Percentiles rank a stretch among this genome's conserved stretches.
These are phyloP conservation scores for Coenonympha arcania DNA, from an alignment of 2,888 invertebrate genomes.

Conservation along the genomic window DNA sequence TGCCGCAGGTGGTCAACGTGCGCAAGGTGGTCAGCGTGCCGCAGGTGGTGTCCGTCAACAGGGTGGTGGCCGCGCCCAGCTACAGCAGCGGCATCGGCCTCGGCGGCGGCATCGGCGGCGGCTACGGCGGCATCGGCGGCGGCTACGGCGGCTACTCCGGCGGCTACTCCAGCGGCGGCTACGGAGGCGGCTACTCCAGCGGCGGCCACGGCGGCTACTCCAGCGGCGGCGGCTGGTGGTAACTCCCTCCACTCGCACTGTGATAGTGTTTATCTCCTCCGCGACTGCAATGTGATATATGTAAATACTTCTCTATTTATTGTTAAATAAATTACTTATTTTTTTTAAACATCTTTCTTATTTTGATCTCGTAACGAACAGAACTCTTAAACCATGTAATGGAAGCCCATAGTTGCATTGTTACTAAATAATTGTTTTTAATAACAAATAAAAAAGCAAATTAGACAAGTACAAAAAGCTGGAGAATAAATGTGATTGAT, in stretches of 20 bases:
- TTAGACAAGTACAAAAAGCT: too few species aligned
- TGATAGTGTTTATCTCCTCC: background rate
- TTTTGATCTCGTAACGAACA: too few species aligned
- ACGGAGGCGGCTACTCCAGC: slow-evolving; percentile 13
- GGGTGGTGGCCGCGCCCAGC: slow-evolving; percentile 40
- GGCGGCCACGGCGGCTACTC: slow-evolving; percentile 8
- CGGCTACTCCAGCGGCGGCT: slow-evolving; percentile 24
- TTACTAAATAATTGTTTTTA: too few species aligned
- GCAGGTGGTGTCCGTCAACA: slow-evolving; percentile 49
- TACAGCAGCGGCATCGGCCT: background rate
- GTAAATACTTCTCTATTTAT: background rate
- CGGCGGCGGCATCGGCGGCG: slow-evolving; percentile 17
- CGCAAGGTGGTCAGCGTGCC: slow-evolving; percentile 46
- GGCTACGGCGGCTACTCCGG: background rate
- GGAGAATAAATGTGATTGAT: too few species aligned
- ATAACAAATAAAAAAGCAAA: too few species aligned
- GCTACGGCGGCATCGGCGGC: slow-evolving; percentile 22
- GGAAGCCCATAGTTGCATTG: too few species aligned
- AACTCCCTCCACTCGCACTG: background rate
- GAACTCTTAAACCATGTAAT: too few species aligned
- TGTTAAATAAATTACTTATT: background rate
- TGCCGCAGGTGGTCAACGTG: slow-evolving; percentile 41
- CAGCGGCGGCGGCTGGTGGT: slow-evolving; percentile 2
- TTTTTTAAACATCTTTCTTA: background rate
- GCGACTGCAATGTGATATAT: background rate